Evolutionary conservation across 2,113 vertebrate species (phyloP).

Genomic region (Eretmochelys imbricata): DNA sequence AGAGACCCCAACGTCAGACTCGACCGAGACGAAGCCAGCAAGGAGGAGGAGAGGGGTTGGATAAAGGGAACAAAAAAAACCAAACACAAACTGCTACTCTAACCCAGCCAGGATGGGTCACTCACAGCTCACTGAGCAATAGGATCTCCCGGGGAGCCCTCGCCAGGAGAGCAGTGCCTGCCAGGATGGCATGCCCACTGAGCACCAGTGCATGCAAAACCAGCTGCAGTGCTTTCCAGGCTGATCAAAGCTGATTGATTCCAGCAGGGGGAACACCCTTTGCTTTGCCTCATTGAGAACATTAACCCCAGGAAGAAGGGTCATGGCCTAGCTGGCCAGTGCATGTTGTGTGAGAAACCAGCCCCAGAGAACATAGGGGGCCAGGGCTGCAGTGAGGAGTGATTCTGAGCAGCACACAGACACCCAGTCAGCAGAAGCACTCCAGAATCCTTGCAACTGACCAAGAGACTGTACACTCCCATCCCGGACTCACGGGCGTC

Average conservation of each 20-base stretch:
- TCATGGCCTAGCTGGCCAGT: neutral
- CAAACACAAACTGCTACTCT: neutral
- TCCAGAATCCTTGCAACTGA: neutral
- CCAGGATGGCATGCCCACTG: neutral
- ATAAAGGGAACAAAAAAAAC: neutral
- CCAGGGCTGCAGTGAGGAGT: neutral
- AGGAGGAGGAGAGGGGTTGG: neutral
- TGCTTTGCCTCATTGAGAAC: neutral
- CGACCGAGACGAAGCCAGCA: neutral
- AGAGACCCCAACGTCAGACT: fast-evolving
- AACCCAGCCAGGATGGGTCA: neutral
- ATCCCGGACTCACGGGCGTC: neutral
- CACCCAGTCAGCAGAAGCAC: neutral
- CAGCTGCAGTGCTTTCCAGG: neutral
- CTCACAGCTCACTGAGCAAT: neutral
- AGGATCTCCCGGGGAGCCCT: neutral
- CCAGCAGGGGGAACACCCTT: neutral
- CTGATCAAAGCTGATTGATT: neutral
- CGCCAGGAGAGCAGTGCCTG: neutral
- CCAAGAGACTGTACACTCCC: neutral
- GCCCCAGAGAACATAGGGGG: neutral
- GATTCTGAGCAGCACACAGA: neutral
- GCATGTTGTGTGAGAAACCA: neutral
- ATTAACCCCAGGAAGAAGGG: neutral
- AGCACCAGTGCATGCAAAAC: neutral